Evolutionary conservation across 2,888 invertebrate species (phyloP).

Genomic region (Tinea semifulvella): DNA sequence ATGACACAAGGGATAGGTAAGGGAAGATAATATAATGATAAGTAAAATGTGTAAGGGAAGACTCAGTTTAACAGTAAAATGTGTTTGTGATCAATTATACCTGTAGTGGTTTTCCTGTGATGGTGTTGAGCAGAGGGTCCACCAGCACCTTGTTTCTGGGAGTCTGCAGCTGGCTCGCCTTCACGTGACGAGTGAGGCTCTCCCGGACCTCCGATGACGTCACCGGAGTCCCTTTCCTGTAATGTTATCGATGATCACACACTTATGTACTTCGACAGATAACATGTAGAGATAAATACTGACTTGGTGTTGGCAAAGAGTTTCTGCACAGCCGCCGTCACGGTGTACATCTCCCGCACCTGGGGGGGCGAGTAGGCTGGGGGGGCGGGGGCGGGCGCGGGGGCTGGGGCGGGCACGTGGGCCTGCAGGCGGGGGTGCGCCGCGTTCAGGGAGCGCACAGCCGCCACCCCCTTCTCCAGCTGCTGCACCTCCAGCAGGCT

Average conservation of each 20-base stretch:
- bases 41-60: too few species aligned
- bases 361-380: constrained; percentile 20
- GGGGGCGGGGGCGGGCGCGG: constrained; percentile 21
- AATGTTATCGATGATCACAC: too few species aligned
- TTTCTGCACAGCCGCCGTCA: constrained; percentile 72
- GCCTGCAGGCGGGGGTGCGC: constrained; percentile 65
- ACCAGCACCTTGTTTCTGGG: constrained; percentile 27
- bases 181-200: constrained; percentile 77
- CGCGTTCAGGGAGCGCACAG: constrained; percentile 71
- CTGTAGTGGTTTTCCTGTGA: constrained; percentile 34
- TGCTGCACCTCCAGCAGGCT: constrained; percentile 71
- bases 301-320: constrained; percentile 68
- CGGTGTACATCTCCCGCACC: constrained; percentile 73
- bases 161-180: constrained; percentile 59
- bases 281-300: constrained; percentile 23
- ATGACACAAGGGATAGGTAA: too few species aligned
- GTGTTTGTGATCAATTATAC: too few species aligned
- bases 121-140: constrained; percentile 32
- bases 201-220: constrained; percentile 71
- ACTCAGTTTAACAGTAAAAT: too few species aligned
- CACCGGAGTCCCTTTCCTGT: constrained; percentile 69
- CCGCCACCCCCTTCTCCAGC: constrained; percentile 83
- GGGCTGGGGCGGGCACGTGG: constrained; percentile 25
- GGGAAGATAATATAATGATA: too few species aligned
- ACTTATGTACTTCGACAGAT: too few species aligned